Conservation (phyloP, 2,113 vertebrate genomes). For the Bubo blakistoni region DNA sequence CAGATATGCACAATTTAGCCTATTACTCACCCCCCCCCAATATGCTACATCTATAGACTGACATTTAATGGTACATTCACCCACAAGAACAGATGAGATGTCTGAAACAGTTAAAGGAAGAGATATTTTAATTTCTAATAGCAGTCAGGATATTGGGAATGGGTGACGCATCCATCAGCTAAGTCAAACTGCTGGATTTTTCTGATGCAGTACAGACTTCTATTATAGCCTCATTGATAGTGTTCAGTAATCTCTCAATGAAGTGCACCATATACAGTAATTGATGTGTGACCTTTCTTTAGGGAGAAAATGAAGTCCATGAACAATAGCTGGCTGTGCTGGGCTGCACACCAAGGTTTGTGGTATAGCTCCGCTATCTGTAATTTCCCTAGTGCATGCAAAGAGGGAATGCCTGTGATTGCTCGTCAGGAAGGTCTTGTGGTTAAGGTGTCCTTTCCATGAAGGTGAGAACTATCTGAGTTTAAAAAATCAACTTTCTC, state of each 20-base stretch:
- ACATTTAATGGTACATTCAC: conserved; percentile 31
- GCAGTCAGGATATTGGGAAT: not conserved
- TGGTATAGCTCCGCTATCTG: not conserved
- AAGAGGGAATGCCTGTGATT: not conserved
- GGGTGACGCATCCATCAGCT: not conserved
- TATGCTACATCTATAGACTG: not conserved
- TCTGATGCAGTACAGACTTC: not conserved
- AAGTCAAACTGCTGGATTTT: conserved; percentile 28
- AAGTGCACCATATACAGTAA: not conserved
- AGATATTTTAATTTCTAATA: conserved; percentile 44
- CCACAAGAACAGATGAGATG: conserved; percentile 28
- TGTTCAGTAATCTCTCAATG: conserved; percentile 22
- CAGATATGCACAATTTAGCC: not conserved
- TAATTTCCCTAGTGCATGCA: not conserved
- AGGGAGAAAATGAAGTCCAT: not conserved
- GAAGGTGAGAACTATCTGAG: not conserved
- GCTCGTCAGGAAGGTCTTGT: not conserved
- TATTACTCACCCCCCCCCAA: not conserved
- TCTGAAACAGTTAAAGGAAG: conserved; percentile 27
- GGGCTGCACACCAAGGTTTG: not conserved
- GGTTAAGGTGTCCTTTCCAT: not conserved
- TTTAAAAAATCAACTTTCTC: not conserved
- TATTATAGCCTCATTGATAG: conserved; percentile 8
- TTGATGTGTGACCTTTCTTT: conserved; percentile 9
- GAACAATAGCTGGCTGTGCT: not conserved